phyloP scores from a whole-genome alignment of 2,888 invertebrate genomes.

The Agriopis leucophaearia region DNA sequence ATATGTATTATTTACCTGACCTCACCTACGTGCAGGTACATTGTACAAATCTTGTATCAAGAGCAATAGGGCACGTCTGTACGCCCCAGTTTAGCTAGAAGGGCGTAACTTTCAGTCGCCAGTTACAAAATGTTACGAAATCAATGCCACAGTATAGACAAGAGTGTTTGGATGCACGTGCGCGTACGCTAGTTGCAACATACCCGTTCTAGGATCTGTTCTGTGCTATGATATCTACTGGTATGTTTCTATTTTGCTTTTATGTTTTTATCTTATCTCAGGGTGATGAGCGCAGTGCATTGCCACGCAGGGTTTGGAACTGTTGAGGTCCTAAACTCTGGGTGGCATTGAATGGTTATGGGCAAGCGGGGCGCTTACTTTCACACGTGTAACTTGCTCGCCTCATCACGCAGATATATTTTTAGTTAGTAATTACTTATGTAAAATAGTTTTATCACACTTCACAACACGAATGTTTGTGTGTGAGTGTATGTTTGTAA shows the following conservation, averaged over 20 bases:
- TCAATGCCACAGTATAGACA: conserved; percentile 6
- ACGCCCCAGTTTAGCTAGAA: conserved; percentile 21
- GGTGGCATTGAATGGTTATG: too few relatives aligned
- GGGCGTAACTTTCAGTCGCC: conserved; percentile 23
- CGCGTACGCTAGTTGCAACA: conserved; percentile 11
- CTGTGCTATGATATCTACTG: not conserved
- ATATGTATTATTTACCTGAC: not conserved
- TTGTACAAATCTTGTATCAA: not conserved
- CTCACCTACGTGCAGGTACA: not conserved
- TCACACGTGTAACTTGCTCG: too few relatives aligned
- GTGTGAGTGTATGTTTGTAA: too few relatives aligned
- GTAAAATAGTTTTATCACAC: too few relatives aligned
- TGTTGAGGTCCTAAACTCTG: too few relatives aligned
- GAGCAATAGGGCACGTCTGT: conserved; percentile 12
- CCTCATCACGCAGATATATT: too few relatives aligned
- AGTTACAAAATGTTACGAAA: conserved; percentile 29
- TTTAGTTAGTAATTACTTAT: too few relatives aligned
- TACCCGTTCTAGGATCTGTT: not conserved
- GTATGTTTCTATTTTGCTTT: not conserved
- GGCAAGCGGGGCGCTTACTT: too few relatives aligned
- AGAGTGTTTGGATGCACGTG: conserved; percentile 3
- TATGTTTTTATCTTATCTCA: too few relatives aligned
- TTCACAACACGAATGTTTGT: too few relatives aligned
- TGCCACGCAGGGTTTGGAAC: too few relatives aligned
- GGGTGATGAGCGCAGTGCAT: too few relatives aligned